Percentiles rank a stretch among this genome's conserved stretches.
These are phyloP conservation scores for Desoria tigrina DNA, from an alignment of 2,888 invertebrate genomes.

Conservation along the genomic window DNA sequence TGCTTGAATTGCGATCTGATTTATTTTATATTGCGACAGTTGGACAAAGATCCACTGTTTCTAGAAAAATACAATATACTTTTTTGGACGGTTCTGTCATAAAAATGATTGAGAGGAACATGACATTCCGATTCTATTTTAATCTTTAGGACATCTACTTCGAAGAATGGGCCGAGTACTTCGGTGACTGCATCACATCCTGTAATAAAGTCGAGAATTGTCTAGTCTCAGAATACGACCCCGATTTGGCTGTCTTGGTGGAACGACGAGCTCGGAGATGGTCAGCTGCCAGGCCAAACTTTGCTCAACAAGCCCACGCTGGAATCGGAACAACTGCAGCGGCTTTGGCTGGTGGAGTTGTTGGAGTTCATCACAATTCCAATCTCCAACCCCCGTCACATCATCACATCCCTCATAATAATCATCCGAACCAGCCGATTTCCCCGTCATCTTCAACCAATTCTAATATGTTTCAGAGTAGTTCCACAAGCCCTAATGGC, in stretches of 20 bases:
- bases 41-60: too few species aligned
- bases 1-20: too few species aligned
- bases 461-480: background rate
- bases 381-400: background rate
- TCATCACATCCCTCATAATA: background rate
- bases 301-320: slow-evolving; percentile 44
- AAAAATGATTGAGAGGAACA: too few species aligned
- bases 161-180: slow-evolving; percentile 53
- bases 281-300: slow-evolving; percentile 66
- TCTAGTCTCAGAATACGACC: slow-evolving; percentile 56
- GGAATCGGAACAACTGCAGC: slow-evolving; percentile 50
- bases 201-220: slow-evolving; percentile 69
- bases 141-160: slow-evolving; percentile 52
- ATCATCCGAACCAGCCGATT: background rate
- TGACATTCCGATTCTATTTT: background rate
- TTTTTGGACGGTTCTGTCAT: too few species aligned
- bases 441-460: background rate
- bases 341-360: slow-evolving; percentile 49
- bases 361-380: slow-evolving; percentile 36
- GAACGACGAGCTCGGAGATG: slow-evolving; percentile 72
- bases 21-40: too few species aligned
- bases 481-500: background rate
- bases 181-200: slow-evolving; percentile 77
- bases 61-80: too few species aligned
- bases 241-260: slow-evolving; percentile 72